Evolutionary conservation across 2,797 vertebrate genomes (phyloP), one percentile per base, ranked within the genome.

Genomic region (Spheniscus humboldti): DNA sequence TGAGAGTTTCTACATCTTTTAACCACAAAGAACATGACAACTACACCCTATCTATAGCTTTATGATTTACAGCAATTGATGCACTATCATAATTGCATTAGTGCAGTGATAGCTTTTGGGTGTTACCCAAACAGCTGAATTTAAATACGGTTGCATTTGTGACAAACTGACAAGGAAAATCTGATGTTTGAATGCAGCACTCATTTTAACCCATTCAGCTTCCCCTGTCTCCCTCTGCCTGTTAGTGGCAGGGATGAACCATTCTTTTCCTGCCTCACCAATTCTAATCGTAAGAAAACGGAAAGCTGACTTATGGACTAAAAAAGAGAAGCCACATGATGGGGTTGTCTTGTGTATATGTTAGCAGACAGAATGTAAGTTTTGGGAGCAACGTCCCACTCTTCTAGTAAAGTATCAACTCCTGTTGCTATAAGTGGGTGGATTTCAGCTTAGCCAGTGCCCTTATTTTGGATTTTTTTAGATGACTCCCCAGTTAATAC

Each of bases 1-100:
- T 98, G 95, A 98, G 92, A 96, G 94, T 97, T 76, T 85, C 79
- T 90, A 84, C 88, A 97, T 97, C 93, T 97, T 97, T 94, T 97
- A 97, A 97, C 97, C 95, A 96, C 90, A 75, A 94, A 90, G 90
- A 96, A 96, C 92, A 97, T 95, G 97, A 97, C 93, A 98, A 95
- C 92, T 94, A 93, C 91, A 96, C 31, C 66, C 37, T 90, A 93
- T 91, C 94, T 91, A 47, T 75, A 96, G 79, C 80, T 89, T 72
- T 87, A 89, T 96, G 96, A 97, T 96, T 97, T 97, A 95, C 86
- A 96, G 92, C 92, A 96, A 96, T 62, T 97, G 95, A 97, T 94
- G 95, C 20, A 17, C 72, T 86, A 85, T 91, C 91, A 95, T 95
- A 97, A 97, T 71, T 95, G 81, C 50, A 93, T 97, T 96, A 97